Evolutionary conservation across 2,797 vertebrate genomes (phyloP), one percentile per base, ranked within the genome.

Genomic region (Muscicapa striata): DNA sequence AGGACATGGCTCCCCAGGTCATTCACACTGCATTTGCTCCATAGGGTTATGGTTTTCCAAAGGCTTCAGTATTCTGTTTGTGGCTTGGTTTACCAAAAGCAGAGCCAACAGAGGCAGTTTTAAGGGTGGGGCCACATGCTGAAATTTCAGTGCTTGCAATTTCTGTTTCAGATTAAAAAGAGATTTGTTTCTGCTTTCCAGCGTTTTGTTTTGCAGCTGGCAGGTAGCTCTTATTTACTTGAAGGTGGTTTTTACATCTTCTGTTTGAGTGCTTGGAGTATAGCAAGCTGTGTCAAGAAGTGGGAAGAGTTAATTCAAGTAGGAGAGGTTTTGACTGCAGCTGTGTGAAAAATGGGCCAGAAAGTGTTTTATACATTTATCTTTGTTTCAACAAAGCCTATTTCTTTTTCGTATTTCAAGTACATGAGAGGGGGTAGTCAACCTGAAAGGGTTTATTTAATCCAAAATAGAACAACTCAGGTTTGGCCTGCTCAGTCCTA

Each of bases 131-230:
- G 66, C 16, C 2, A 2, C 36, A 14, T 21, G 62, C 55, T 92
- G 74, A 94, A 85, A 62, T 77, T 85, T 94, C 73, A 86, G 62
- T 24, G n/a, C 62, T 88, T 81, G 43, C n/a, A 62, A 66, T 78
- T 92, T 90, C 94, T 96, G 95, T 86, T 95, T 94, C 73, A 55
- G n/a, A 94, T 96, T 95, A 93, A 86, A 91, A 88, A 94, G 22
- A 72, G 18, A 86, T 90, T 90, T 0, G 2, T 87, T 89, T 89
- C 73, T 86, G 79, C 82, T 80, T 74, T 89, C 57, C 76, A 86
- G 51, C 38, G 63, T 81, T 90, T 90, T 72, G 36, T 68, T 95
- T 84, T 90, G 76, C 69, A 92, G 43, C 68, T 68, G 58, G 54
- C 82, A 96, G 93, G 87, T 96, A 96, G 87, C 73, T 95, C 18